Evolutionary conservation across 2,888 invertebrate genomes (phyloP).

Genomic region (Coleophora deauratella): DNA sequence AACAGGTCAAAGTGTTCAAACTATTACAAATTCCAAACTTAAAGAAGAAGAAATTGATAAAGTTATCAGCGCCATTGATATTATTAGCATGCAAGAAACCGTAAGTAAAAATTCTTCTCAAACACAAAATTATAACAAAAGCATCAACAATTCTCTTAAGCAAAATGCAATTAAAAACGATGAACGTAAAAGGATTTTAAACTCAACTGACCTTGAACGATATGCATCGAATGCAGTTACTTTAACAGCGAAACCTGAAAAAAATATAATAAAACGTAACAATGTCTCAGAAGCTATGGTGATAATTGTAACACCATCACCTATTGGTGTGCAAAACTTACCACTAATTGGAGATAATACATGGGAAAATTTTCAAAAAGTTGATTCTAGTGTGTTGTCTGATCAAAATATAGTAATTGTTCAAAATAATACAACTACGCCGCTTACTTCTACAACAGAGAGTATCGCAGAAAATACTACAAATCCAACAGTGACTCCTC

Average conservation of each 20-base stretch:
- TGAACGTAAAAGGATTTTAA: too few relatives aligned
- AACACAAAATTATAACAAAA: not conserved
- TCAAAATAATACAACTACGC: conserved; percentile 4
- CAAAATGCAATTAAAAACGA: conserved; percentile 8
- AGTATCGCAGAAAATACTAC: conserved; percentile 16
- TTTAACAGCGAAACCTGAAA: too few relatives aligned
- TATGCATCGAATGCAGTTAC: too few relatives aligned
- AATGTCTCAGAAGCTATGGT: too few relatives aligned
- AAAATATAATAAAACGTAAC: too few relatives aligned
- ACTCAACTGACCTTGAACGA: too few relatives aligned
- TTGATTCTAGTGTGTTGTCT: conserved; percentile 12
- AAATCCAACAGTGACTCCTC: conserved; percentile 17
- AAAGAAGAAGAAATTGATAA: conserved; percentile 2
- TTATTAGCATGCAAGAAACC: too few relatives aligned
- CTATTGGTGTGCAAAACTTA: not conserved
- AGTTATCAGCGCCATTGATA: conserved; percentile 14
- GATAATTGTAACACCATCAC: too few relatives aligned
- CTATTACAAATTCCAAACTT: conserved; percentile 17
- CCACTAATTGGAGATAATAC: conserved; percentile 22
- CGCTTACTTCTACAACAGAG: conserved; percentile 1
- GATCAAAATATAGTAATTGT: conserved; percentile 8
- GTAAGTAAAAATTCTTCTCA: too few relatives aligned
- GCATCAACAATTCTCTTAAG: not conserved
- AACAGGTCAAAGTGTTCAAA: conserved; percentile 19
- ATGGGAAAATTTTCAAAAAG: conserved; percentile 31